These are phyloP conservation scores for Pseudorectes ferrugineus DNA, from an alignment of 2,113 vertebrate genomes.

Conservation along the genomic window DNA sequence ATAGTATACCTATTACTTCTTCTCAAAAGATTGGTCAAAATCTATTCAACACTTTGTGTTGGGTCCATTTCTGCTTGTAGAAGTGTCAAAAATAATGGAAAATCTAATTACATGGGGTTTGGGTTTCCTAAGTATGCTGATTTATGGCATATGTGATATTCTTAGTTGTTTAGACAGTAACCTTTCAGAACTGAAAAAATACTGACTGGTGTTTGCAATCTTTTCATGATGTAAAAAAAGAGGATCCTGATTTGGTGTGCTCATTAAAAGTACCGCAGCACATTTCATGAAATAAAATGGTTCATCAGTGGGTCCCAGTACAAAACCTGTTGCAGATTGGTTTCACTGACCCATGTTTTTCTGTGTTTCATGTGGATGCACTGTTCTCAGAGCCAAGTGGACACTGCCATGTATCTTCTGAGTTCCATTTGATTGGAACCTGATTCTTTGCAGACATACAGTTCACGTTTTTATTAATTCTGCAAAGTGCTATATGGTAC, in stretches of 20 bases:
- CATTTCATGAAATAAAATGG: neutral
- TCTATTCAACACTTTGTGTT: neutral
- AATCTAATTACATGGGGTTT: neutral
- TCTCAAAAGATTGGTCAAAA: neutral
- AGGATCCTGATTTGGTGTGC: neutral
- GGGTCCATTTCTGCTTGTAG: neutral
- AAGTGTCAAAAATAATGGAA: neutral
- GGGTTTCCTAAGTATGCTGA: neutral
- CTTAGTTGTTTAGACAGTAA: neutral
- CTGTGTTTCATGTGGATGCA: neutral
- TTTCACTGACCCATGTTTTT: neutral
- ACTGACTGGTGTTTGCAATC: neutral
- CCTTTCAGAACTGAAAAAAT: neutral
- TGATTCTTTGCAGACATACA: neutral
- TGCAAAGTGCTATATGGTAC: neutral
- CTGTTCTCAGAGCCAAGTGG: neutral
- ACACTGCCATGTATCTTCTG: neutral
- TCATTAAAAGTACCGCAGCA: neutral
- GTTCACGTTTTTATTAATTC: neutral
- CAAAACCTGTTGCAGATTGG: neutral
- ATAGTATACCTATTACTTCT: neutral
- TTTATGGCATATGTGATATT: neutral
- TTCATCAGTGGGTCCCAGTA: neutral
- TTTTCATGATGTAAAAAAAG: neutral
- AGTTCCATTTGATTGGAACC: neutral